Evolutionary conservation across 35 echinoderm and acorn worm genomes (phyloP), one percentile per base, ranked within the genome.

Genomic region (Diadema setosum): DNA sequence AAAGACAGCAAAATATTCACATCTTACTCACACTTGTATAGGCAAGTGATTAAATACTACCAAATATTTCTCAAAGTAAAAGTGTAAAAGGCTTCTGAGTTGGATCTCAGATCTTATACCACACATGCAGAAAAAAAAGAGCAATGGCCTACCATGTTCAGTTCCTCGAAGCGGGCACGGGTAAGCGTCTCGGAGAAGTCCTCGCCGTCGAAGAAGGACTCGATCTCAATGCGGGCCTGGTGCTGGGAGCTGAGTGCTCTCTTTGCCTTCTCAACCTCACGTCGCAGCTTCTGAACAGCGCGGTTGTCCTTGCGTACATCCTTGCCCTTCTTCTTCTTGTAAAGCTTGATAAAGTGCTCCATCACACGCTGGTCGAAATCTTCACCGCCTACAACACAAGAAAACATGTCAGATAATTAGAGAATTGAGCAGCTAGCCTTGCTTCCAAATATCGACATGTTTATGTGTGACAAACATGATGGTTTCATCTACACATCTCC

Each of bases 321-420:
- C 75, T 98, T 98, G n/a, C 95, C 95, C 73, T 93, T 98, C 92
- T 98, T 98, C 69, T 98, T 98, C 88, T 98, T 98, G 95, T 98
- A 98, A 55, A 98, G 27, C 76, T 98, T 98, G 74, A 98, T 90
- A 86, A 98, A 98, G 31, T 98, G 95, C 21, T 98, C 92, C 95
- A 98, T 98, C 3, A 98, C 95, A 50, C 85, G 93, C 69, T 98
- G 95, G 70, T 98, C 95, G 87, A 98, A 98, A 44, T 98, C 95
- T 84, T 98, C 95, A 94, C 95, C 95, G 75, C 95, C 94, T 96
- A 78, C 21, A 58, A 34, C 37, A 26, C 8, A 67, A 67, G 26
- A 67, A 32, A n/a, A n/a, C n/a, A n/a, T n/a, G n/a, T n/a, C n/a
- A n/a, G n/a, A n/a, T n/a, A n/a, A n/a, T n/a, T n/a, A n/a, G n/a